Evolutionary conservation across 2,797 vertebrate genomes (phyloP), one percentile per base, ranked within the genome.

Genomic region (Tadarida brasiliensis): DNA sequence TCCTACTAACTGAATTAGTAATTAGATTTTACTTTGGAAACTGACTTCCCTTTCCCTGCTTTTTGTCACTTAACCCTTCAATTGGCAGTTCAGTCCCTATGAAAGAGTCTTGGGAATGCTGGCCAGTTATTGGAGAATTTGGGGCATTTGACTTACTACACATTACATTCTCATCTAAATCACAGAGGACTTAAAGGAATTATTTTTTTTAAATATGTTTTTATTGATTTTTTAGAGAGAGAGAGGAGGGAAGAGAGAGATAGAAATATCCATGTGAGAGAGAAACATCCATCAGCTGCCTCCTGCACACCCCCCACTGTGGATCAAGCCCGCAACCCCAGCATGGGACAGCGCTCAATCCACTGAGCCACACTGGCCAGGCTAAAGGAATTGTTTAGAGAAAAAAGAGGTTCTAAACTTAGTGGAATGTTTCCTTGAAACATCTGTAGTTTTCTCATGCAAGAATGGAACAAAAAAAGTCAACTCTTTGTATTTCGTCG

Each of bases 81-180:
- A 0, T 68, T 89, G 82, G 16, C 47, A 74, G 0, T 93, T 87
- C 26, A 81, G n/a, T 70, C 51, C 5, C 4, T 83, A 2, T 51
- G 30, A 44, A 91, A 90, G 47, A 85, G 12, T 20, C 24, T 68
- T 91, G 59, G 67, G n/a, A 92, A 54, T 92, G 24, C 7, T 44
- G 57, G 22, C 30, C 84, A 81, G 44, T 87, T 82, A 35, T 1
- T 24, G 65, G 35, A 92, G n/a, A 73, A 26, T 51, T 78, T 33
- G 28, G 90, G 57, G 2, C 68, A 65, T 85, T 96, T 89, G 78
- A 78, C 49, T 81, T 86, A 59, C 3, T 91, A 76, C 17, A 90
- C 5, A 71, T 11, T 28, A 54, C 81, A 51, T 78, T 96, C 44
- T 95, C n/a, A 74, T 20, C 57, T 94, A 56, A 95, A 94, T 95